Evolutionary conservation across 2,888 invertebrate species (phyloP).

Genomic region (Eupithecia insigniata): DNA sequence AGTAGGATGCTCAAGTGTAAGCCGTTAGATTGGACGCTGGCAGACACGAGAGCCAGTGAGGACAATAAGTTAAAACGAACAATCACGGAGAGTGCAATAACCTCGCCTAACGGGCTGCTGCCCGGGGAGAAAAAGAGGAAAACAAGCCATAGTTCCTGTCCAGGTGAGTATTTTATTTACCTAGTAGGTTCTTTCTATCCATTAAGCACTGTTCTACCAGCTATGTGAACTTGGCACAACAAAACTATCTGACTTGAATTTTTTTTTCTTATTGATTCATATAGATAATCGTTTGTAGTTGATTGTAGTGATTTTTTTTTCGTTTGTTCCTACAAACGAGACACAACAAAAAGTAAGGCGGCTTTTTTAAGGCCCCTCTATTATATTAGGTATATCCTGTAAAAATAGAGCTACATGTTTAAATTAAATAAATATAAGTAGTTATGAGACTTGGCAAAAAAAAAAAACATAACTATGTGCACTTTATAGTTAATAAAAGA

Average conservation of each 20-base stretch:
- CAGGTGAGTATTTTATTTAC: slow-evolving; percentile 66
- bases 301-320: too few species aligned
- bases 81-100: slow-evolving; percentile 73
- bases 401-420: background rate
- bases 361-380: too few species aligned
- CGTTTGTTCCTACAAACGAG: too few species aligned
- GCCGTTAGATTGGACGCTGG: slow-evolving; percentile 73
- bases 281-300: too few species aligned
- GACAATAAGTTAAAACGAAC: slow-evolving; percentile 73
- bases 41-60: slow-evolving; percentile 59
- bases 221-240: too few species aligned
- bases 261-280: too few species aligned
- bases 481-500: background rate
- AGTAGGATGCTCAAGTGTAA: slow-evolving; percentile 70
- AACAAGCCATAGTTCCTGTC: slow-evolving; percentile 83
- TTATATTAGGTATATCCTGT: too few species aligned
- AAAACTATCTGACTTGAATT: too few species aligned
- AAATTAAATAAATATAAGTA: background rate
- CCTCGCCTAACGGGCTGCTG: slow-evolving; percentile 85
- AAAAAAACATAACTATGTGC: background rate
- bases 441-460: background rate
- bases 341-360: too few species aligned
- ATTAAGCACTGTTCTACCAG: too few species aligned
- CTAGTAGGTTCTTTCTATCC: background rate
- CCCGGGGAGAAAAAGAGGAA: slow-evolving; percentile 87